Base-by-base conservation (phyloP, 2,888 invertebrate species). In the Clistopyga incitator region DNA sequence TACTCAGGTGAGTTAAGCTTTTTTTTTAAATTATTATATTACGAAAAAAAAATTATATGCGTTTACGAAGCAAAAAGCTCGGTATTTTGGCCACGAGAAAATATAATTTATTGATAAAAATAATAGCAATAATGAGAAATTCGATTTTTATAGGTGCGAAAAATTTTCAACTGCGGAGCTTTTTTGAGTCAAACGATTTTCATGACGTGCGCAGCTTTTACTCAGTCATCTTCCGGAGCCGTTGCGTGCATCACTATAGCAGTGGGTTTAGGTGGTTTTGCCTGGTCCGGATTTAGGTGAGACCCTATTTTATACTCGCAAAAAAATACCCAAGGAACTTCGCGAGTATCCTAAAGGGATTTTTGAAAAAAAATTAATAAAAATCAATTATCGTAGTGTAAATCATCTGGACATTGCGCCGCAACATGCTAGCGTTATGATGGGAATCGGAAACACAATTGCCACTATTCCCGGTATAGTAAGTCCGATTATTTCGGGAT, bases 331-430 rank as follows among this genome's bases (percentile, higher is more conserved):
- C 15, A 6, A 47, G 13, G 10, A 6, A 38, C 10, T 47, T 15
- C 15, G 15, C 15, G 15, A n/a, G 15, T 10, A 38, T 8, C 38
- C 10, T 38, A 0, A 38, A 38, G 38, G 38, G 10, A 8, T 38
- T 34, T 45, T 13, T 45, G 2, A 3, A 47, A 18, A 67, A 10
- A 20, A 47, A 74, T 42, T 64, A 45, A n/a, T n/a, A n/a, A n/a
- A n/a, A n/a, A n/a, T n/a, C n/a, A n/a, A n/a, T n/a, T n/a, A n/a
- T n/a, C 72, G 45, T 93, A 97, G 97, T 85, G 96, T 97, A 0
- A 97, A 97, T 90, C 98, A 98, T 92, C 93, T 98, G 92, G 98
- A 98, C 92, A 96, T 98, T 74, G 98, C 98, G 0, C 98, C 98
- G 0, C 97, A 97, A 84, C 98, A 97, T 94, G 98, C 98, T 11